Evolutionary conservation across 1,140 invertebrate genomes (phyloP).

Genomic region (Teleopsis dalmanni): DNA sequence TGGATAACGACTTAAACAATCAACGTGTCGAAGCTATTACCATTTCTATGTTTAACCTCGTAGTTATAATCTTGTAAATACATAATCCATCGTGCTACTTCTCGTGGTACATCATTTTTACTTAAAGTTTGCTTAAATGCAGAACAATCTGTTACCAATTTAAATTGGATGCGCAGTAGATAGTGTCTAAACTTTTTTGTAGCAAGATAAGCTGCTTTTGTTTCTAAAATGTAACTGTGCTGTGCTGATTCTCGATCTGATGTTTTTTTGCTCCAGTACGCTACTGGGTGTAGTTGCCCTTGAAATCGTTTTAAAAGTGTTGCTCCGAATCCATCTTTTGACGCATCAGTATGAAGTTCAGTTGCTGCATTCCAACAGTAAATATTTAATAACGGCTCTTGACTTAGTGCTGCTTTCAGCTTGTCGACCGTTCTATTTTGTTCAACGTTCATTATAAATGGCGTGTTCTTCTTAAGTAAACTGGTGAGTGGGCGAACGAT

Average conservation of each 20-base stretch:
- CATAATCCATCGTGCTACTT: slow-evolving; percentile 23
- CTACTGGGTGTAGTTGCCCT: slow-evolving; percentile 9
- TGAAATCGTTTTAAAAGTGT: slow-evolving; percentile 17
- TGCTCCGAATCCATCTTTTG: slow-evolving; percentile 17
- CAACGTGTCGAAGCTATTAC: slow-evolving; percentile 31
- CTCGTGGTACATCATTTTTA: slow-evolving; percentile 22
- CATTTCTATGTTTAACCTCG: too few relatives aligned
- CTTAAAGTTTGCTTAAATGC: slow-evolving; percentile 30
- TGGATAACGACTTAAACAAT: slow-evolving; percentile 40
- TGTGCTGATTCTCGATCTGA: slow-evolving; percentile 37
- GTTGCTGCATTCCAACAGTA: slow-evolving; percentile 8
- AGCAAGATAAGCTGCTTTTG: slow-evolving; percentile 19
- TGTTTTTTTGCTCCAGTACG: slow-evolving; percentile 31
- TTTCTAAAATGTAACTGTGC: slow-evolving; percentile 29
- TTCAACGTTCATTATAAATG: background rate
- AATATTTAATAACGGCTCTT: slow-evolving; percentile 1
- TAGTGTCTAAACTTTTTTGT: slow-evolving; percentile 22
- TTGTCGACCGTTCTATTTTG: background rate
- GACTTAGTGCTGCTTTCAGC: background rate
- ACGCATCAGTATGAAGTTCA: slow-evolving; percentile 1
- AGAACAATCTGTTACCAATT: slow-evolving; percentile 23
- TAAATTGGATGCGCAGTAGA: slow-evolving; percentile 11
- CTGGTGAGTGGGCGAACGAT: slow-evolving; percentile 23
- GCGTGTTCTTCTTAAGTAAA: slow-evolving; percentile 19
- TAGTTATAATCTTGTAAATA: slow-evolving; percentile 35